Evolutionary conservation across 2,113 vertebrate species (phyloP), one percentile per base, ranked within the genome.

Genomic region (Mionectes macconnelli): DNA sequence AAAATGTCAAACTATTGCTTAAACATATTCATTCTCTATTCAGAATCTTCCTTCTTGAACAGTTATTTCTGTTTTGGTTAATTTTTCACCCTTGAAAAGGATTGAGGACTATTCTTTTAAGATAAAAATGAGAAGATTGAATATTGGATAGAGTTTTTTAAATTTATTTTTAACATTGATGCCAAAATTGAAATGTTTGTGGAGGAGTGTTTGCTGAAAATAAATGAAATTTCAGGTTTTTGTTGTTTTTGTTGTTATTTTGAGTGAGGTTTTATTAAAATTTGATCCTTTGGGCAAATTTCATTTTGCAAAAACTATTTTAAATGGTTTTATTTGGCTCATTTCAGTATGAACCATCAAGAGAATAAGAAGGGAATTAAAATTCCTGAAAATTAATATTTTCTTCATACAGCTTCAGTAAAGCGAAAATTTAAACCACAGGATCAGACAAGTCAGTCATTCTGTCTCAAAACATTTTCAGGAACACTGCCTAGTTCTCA

Each of bases 81-180:
- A 55, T 42, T 84, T 87, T 75, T 90, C 9, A 59, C 14, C 7
- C 17, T 40, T 37, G 37, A 45, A 28, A 87, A 55, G n/a, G 21
- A 74, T 75, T 6, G 44, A 28, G 11, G 19, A 55, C 33, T 59
- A 63, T 18, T 81, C 6, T 82, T 5, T 3, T 12, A 81, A 60
- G 8, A 74, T 60, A 55, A 60, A 89, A 89, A 75, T 11, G 0
- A 40, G 40, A 78, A 70, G 2, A 49, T 2, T 70, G 15, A 12
- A 13, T 44, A 37, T 1, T 0, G 13, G 8, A 66, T 52, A 27
- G 8, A 22, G 8, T 24, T 63, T 78, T 77, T 40, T 0, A 11
- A 39, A 50, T 39, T 6, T 66, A 25, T 57, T 85, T 93, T 92
- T 42, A 79, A 35, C 4, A 4, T 4, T 47, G 8, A 2, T 59